Evolutionary conservation across 2,888 invertebrate species (phyloP).

Genomic region (Acleris laterana): DNA sequence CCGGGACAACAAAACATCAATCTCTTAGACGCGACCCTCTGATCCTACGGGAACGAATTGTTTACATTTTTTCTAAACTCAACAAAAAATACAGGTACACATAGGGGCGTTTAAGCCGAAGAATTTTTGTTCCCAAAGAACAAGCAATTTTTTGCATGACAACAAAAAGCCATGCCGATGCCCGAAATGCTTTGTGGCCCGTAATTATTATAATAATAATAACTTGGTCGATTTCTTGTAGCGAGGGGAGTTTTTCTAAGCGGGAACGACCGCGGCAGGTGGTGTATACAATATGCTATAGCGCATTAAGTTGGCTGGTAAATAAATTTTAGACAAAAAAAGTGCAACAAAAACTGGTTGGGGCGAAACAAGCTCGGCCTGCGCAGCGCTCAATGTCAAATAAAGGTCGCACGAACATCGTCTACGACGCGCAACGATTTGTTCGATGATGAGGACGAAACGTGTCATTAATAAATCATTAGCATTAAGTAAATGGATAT

Average conservation of each 20-base stretch:
- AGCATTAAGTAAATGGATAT: not conserved
- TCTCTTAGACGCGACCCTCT: slow-evolving; percentile 45
- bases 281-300: slow-evolving; percentile 55
- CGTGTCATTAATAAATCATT: slow-evolving; percentile 27
- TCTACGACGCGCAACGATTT: slow-evolving; percentile 33
- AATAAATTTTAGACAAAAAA: slow-evolving; percentile 68
- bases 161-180: slow-evolving; percentile 63
- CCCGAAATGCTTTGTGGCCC: slow-evolving; percentile 72
- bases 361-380: slow-evolving; percentile 50
- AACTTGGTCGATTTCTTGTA: slow-evolving; percentile 80
- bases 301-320: slow-evolving; percentile 64
- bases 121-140: slow-evolving; percentile 67
- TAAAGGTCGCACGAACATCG: slow-evolving; percentile 66
- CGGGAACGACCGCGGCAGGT: slow-evolving; percentile 82
- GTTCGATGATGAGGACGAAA: slow-evolving; percentile 19
- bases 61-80: slow-evolving; percentile 74
- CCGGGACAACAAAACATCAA: slow-evolving; percentile 47
- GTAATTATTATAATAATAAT: slow-evolving; percentile 80
- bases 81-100: slow-evolving; percentile 61
- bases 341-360: slow-evolving; percentile 70
- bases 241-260: slow-evolving; percentile 73
- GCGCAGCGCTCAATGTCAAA: slow-evolving; percentile 68
- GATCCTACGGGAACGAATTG: slow-evolving; percentile 59
- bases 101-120: slow-evolving; percentile 56
- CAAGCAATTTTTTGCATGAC: slow-evolving; percentile 66